These are phyloP conservation scores for Forbesichthys papilliferus DNA, from an alignment of 2,113 vertebrate genomes.

Conservation along the genomic window DNA sequence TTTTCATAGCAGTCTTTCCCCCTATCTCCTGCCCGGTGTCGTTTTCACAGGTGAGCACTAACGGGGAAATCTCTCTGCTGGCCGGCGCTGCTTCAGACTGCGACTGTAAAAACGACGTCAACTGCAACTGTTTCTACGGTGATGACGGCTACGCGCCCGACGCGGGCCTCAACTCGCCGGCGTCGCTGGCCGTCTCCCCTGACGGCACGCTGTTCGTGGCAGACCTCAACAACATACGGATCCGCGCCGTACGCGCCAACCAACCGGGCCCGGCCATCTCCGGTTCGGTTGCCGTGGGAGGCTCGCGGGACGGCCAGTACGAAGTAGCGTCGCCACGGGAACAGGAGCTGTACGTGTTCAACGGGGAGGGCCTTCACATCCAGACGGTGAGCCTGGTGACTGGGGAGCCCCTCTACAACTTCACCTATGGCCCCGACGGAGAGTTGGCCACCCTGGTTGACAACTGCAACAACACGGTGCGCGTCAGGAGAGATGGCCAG, in stretches of 20 bases:
- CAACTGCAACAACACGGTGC: constrained; percentile 92
- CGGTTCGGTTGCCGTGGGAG: constrained; percentile 21
- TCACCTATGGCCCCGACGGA: constrained; percentile 86
- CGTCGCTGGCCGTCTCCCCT: constrained; percentile 92
- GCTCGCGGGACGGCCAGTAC: constrained; percentile 80
- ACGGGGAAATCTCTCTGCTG: constrained; percentile 95
- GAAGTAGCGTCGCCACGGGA: constrained; percentile 94
- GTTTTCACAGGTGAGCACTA: constrained; percentile 86
- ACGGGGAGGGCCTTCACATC: constrained; percentile 90
- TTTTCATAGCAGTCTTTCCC: constrained; percentile 1
- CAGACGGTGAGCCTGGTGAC: constrained; percentile 95
- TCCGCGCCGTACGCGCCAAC: constrained; percentile 92
- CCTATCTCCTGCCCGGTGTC: not conserved
- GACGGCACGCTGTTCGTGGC: constrained; percentile 96
- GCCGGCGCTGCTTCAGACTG: constrained; percentile 95
- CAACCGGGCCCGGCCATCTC: constrained; percentile 78
- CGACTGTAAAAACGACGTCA: constrained; percentile 99
- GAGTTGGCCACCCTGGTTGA: constrained; percentile 87
- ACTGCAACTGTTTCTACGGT: constrained; percentile 97
- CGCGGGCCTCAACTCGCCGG: constrained; percentile 92
- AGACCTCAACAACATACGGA: constrained; percentile 97
- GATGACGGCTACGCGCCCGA: constrained; percentile 97
- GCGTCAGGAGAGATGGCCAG: constrained; percentile 86
- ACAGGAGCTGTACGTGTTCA: constrained; percentile 96
- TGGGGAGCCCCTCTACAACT: constrained; percentile 93